Evolutionary conservation across 2,113 vertebrate species (phyloP), one percentile per base, ranked within the genome.

Genomic region (Stigmatopora nigra): DNA sequence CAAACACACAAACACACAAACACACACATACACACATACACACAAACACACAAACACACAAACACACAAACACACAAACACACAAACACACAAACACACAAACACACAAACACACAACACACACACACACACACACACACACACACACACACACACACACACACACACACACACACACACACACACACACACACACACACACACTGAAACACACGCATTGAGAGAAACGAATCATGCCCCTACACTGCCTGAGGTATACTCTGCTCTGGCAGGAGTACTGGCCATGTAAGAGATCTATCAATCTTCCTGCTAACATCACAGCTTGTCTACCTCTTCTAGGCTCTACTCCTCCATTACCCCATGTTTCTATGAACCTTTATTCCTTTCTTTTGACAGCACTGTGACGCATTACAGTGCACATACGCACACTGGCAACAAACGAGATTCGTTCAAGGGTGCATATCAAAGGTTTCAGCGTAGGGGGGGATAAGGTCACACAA

Each of bases 211-310:
- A 63, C 69, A 57, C 62, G 58, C 64, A 64, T 61, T 47, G 66
- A 72, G 64, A 71, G 65, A 73, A 71, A 78, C 71, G 75, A 74
- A 81, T 76, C 75, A 52, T 67, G 76, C 71, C 66, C 55, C 70
- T 49, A 38, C 77, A 82, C 82, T 85, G 84, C 87, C 81, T 14
- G 70, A 83, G 84, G 84, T 82, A 84, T 62, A 62, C 57, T 67
- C 17, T 61, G 64, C 79, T 78, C 74, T 65, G 74, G 77, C 74
- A 68, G 83, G 75, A 78, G 70, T 81, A 85, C 83, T 67, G 70
- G 78, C 74, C 77, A 14, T 61, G 78, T 78, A 78, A 64, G 70
- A 74, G 74, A 84, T 86, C 78, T 73, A 87, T 86, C 85, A 78
- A 71, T 84, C 77, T 67, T 83, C 63, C 67, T 61, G 62, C 75